phyloP scores from a whole-genome alignment of 2,797 vertebrate species.

The Gila robusta region DNA sequence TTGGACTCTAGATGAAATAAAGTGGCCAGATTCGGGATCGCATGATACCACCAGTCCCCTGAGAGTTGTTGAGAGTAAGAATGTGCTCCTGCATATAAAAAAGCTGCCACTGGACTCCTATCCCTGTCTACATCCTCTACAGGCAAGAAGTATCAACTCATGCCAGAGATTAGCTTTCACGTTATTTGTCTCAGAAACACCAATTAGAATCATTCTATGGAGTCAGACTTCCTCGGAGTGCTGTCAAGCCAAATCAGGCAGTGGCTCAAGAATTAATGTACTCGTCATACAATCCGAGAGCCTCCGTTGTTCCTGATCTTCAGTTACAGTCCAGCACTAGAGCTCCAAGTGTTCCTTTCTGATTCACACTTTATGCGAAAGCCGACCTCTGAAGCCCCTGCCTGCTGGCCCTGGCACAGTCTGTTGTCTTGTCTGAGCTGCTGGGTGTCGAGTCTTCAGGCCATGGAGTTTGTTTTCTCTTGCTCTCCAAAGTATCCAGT shows the following conservation, averaged over 20 bases:
- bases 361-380: conserved; percentile 25
- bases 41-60: conserved; percentile 68
- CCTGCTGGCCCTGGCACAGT: conserved; percentile 38
- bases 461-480: conserved; percentile 68
- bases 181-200: conserved; percentile 20
- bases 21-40: conserved; percentile 58
- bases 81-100: conserved; percentile 73
- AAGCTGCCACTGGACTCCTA: conserved; percentile 61
- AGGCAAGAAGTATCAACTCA: neutral
- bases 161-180: conserved; percentile 27
- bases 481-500: conserved; percentile 59
- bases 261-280: conserved; percentile 17
- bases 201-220: conserved; percentile 37
- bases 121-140: conserved; percentile 5
- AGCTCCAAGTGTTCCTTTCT: conserved; percentile 21
- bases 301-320: conserved; percentile 20
- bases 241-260: conserved; percentile 44
- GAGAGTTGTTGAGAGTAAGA: conserved; percentile 69
- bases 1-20: conserved; percentile 53
- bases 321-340: conserved; percentile 4
- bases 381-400: conserved; percentile 19
- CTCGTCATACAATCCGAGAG: conserved; percentile 11
- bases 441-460: conserved; percentile 66
- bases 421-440: conserved; percentile 62
- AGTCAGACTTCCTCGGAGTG: neutral